Evolutionary conservation across 2,797 vertebrate genomes (phyloP).

Genomic region (Karalla daura): DNA sequence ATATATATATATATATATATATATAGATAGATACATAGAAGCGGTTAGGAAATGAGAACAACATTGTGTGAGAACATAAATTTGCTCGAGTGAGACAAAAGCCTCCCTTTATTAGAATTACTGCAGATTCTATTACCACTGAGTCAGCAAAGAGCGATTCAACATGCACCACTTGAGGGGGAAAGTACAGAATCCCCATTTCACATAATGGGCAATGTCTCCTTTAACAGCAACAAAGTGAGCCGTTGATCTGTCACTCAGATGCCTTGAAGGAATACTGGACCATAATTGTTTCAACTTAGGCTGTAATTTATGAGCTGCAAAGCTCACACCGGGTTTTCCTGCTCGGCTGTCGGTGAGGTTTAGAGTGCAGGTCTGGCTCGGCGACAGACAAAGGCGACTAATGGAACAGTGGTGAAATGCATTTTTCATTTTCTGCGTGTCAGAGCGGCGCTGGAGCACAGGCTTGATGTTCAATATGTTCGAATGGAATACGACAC

Average conservation of each 20-base stretch:
- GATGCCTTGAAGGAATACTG: slow-evolving; percentile 47
- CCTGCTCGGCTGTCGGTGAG: slow-evolving; percentile 16
- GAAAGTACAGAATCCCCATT: slow-evolving; percentile 25
- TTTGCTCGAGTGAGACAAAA: slow-evolving; percentile 38
- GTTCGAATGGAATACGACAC: slow-evolving; percentile 8
- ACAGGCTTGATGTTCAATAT: slow-evolving; percentile 9
- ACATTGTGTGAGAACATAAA: slow-evolving; percentile 7
- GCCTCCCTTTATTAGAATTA: slow-evolving; percentile 35
- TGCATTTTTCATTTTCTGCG: slow-evolving; percentile 36
- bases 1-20: too few species aligned
- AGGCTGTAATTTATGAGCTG: slow-evolving; percentile 46
- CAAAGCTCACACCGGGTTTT: slow-evolving; percentile 10
- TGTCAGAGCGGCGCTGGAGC: slow-evolving; percentile 9
- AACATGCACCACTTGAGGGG: slow-evolving; percentile 40
- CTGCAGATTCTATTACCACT: slow-evolving; percentile 28
- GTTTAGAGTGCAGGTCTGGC: slow-evolving; percentile 23
- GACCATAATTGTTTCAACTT: slow-evolving; percentile 50
- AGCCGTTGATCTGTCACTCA: slow-evolving; percentile 53
- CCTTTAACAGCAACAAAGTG: slow-evolving; percentile 41
- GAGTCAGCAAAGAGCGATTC: slow-evolving; percentile 42
- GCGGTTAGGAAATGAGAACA: background rate
- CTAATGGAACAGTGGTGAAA: slow-evolving; percentile 39
- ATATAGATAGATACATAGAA: background rate
- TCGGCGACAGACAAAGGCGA: slow-evolving; percentile 39
- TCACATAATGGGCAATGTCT: slow-evolving; percentile 44